Base-by-base conservation (phyloP, 2,113 vertebrate genomes). In the Aptenodytes patagonicus region DNA sequence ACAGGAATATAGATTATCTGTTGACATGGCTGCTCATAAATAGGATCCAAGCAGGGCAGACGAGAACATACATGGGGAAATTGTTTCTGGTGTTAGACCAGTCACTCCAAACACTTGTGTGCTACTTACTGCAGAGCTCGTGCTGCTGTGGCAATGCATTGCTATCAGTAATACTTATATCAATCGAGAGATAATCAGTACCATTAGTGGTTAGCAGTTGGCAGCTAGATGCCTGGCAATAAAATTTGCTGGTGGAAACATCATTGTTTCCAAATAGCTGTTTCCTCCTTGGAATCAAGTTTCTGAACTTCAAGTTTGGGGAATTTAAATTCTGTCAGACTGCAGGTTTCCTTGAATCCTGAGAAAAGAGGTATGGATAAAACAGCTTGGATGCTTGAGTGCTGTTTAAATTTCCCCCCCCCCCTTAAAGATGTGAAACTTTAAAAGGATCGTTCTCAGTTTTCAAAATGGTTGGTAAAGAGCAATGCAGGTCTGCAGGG, bases 191-290 rank as follows among this genome's bases (percentile, higher is more conserved):
- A 71, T 66, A n/a, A 88, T 95, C 75, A 34, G 64, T 24, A 55
- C 81, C 91, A 89, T 89, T 70, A 11, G 65, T 54, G 75, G 34
- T 62, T 73, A 62, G 90, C 70, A 71, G n/a, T 26, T 89, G 83
- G 85, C 88, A 89, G 83, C 42, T 57, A 32, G 52, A 24, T 86
- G 76, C 64, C 71, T 90, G 46, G 66, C 92, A 85, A 62, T 79
- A 57, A 87, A 77, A 92, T 62, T 14, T 77, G 68, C 90, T 96
- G 85, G 66, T 97, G 93, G 92, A 95, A 95, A 90, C 58, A 54
- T 77, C 68, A 9, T 8, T 66, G 62, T 86, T 97, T 96, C 95
- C 95, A 93, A 91, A 72, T 40, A 72, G 47, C 84, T 87, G 89
- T 51, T 89, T 94, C 93, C 89, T 87, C 57, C 93, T 94, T 79